A percentile compares a stretch with the other conserved stretches of the same genome.
Evolutionary conservation across 2,113 vertebrate species (phyloP).

Genomic region (Mirounga angustirostris): DNA sequence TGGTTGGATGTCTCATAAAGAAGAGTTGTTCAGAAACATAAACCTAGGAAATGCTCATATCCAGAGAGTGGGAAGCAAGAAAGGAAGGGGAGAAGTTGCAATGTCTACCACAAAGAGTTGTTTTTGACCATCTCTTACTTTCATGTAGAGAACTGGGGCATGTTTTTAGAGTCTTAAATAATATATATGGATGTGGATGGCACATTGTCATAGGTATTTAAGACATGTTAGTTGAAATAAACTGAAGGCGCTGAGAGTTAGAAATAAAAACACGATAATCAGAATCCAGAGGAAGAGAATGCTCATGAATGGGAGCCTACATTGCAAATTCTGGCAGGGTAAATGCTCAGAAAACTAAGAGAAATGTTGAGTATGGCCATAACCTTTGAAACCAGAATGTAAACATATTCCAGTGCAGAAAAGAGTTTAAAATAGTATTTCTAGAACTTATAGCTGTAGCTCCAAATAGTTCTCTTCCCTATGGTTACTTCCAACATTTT

Average conservation of each 20-base stretch:
- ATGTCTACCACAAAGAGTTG: accelerated
- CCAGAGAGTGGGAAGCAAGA: neutral
- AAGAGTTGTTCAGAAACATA: neutral
- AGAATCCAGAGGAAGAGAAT: neutral
- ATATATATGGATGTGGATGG: neutral
- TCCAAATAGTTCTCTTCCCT: neutral
- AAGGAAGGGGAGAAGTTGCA: neutral
- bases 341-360: neutral
- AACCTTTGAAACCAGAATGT: neutral
- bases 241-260: neutral
- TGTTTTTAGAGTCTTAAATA: neutral
- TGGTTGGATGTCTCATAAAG: neutral
- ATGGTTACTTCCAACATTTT: neutral
- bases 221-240: neutral
- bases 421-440: neutral
- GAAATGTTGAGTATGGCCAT: neutral
- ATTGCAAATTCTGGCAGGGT: neutral
- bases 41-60: neutral
- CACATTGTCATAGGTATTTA: neutral
- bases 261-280: neutral
- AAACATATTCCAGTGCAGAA: neutral
- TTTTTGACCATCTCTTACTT: neutral
- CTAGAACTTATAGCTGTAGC: neutral
- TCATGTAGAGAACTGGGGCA: neutral
- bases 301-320: neutral